Percentiles rank a stretch among this genome's conserved stretches.
Conservation (phyloP, 2,888 invertebrate genomes). For the Alsophila aescularia region DNA sequence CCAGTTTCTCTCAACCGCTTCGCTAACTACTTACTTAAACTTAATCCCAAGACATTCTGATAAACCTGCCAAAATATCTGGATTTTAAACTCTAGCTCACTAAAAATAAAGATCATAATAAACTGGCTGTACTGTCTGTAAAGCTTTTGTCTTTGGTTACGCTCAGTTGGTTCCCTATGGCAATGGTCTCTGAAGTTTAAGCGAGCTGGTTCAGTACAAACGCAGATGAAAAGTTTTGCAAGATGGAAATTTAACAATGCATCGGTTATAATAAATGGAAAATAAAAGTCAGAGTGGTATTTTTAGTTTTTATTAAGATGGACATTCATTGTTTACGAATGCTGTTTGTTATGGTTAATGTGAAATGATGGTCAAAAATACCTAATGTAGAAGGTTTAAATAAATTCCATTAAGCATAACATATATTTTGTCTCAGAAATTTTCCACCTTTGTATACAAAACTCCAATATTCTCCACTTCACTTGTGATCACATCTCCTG, state of each 20-base stretch:
- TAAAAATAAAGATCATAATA: not conserved
- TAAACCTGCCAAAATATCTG: not conserved
- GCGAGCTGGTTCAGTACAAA: slow-evolving; percentile 12
- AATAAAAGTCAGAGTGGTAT: no score
- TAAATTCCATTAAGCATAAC: no score
- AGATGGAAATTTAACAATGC: not conserved
- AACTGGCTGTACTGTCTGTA: not conserved
- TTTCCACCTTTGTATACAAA: slow-evolving; percentile 49
- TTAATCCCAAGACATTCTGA: slow-evolving; percentile 17
- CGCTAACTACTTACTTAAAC: slow-evolving; percentile 20
- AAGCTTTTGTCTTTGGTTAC: slow-evolving; percentile 6
- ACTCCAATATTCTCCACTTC: slow-evolving; percentile 59
- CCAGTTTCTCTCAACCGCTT: slow-evolving; percentile 12
- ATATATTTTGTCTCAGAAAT: slow-evolving; percentile 38
- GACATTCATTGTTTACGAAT: no score
- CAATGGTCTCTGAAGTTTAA: slow-evolving; percentile 10
- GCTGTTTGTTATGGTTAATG: no score
- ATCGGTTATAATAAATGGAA: not conserved
- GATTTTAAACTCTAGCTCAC: not conserved
- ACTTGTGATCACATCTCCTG: slow-evolving; percentile 90
- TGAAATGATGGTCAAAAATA: no score
- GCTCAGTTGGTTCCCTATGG: slow-evolving; percentile 7
- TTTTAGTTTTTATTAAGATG: no score
- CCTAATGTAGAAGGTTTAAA: no score
- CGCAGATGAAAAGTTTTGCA: slow-evolving; percentile 6